phyloP scores from a whole-genome alignment of 2,888 invertebrate genomes.

The Morinoia aosen region DNA sequence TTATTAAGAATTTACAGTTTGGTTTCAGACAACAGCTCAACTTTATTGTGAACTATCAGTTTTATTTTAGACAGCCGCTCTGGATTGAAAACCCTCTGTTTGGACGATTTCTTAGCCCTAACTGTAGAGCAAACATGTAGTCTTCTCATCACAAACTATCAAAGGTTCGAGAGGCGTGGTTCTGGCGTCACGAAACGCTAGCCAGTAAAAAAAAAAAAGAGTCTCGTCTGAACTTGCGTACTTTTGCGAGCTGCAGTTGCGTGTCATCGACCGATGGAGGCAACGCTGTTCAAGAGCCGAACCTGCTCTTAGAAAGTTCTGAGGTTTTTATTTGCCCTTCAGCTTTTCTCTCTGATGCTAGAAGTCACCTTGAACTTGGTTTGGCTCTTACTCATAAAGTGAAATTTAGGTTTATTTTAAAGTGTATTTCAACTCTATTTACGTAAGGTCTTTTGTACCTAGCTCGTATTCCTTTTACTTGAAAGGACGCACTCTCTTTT shows the following conservation, averaged over 20 bases:
- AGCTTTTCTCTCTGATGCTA: conserved; percentile 31
- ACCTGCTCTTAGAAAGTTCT: conserved; percentile 40
- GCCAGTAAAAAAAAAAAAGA: not conserved
- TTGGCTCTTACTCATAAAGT: not conserved
- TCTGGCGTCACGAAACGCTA: not conserved
- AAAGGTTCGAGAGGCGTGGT: not conserved
- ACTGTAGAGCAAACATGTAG: not conserved
- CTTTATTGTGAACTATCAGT: too few species aligned
- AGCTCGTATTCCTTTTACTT: not conserved
- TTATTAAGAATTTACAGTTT: not conserved
- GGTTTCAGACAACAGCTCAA: not conserved
- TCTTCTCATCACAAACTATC: not conserved
- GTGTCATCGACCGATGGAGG: conserved; percentile 23
- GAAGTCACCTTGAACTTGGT: conserved; percentile 52
- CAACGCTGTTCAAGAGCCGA: conserved; percentile 14
- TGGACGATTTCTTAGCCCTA: not conserved
- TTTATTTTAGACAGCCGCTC: not conserved
- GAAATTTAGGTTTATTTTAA: not conserved
- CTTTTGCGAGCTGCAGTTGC: conserved; percentile 17
- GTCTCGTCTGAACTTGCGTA: not conserved
- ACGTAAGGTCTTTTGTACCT: not conserved
- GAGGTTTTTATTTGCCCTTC: conserved; percentile 19
- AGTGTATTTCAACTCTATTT: not conserved
- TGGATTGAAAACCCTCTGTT: not conserved
- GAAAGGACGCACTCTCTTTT: not conserved